phyloP scores from a whole-genome alignment of 2,113 vertebrate species.

The Istiophorus platypterus region DNA sequence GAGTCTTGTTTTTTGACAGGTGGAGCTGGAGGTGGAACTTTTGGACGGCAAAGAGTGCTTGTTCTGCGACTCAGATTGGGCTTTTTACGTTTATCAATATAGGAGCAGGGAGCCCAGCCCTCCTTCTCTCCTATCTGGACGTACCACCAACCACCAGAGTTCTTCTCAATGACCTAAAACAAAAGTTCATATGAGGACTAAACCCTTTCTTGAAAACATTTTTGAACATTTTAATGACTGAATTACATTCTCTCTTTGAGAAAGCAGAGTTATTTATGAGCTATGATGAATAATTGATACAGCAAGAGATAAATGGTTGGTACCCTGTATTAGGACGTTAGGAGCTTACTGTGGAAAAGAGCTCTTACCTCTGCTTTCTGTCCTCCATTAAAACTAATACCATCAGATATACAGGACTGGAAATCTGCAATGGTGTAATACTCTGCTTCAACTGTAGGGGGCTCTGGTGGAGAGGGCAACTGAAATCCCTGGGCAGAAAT shows the following conservation, averaged over 20 bases:
- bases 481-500: conserved; percentile 91
- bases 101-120: conserved; percentile 99
- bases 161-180: conserved; percentile 97
- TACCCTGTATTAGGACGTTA: background rate
- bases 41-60: conserved; percentile 97
- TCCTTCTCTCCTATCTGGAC: conserved; percentile 98
- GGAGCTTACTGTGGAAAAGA: background rate
- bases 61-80: conserved; percentile 95
- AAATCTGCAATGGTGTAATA: conserved; percentile 99
- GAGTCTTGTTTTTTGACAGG: conserved; percentile 94
- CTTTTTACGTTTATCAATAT: conserved; percentile 99
- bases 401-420: conserved; percentile 98
- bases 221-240: background rate
- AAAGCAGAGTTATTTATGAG: background rate
- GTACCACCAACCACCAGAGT: conserved; percentile 99
- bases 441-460: conserved; percentile 98
- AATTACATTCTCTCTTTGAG: background rate
- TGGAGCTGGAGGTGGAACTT: conserved; percentile 96
- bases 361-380: conserved; percentile 97
- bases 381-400: conserved; percentile 98
- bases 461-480: conserved; percentile 96
- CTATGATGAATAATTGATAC: background rate
- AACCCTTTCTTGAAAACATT: background rate
- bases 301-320: background rate
- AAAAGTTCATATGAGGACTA: no score